phyloP scores from a whole-genome alignment of 2,888 invertebrate species.

The Orchesella flavescens region DNA sequence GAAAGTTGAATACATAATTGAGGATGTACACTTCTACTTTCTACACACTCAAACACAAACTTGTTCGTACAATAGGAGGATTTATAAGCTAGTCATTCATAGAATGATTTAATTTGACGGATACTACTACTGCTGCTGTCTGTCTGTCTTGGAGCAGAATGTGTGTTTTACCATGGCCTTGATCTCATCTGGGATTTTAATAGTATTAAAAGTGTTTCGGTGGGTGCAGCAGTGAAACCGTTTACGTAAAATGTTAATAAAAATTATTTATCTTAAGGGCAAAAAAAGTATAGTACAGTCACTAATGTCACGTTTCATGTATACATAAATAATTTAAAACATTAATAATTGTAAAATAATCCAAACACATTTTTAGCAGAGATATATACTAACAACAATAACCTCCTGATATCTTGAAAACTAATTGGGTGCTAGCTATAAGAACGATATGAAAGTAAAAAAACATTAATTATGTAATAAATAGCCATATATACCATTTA shows the following conservation, averaged over 20 bases:
- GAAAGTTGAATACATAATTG: neutral
- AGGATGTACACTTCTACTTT: neutral
- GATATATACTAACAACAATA: too few relatives aligned
- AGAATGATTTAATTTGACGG: neutral
- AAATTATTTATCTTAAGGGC: neutral
- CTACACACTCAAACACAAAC: neutral
- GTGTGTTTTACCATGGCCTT: neutral
- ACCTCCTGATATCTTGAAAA: too few relatives aligned
- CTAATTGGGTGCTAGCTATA: too few relatives aligned
- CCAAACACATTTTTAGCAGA: too few relatives aligned
- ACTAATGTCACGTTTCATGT: neutral
- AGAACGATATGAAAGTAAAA: too few relatives aligned
- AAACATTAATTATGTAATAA: too few relatives aligned
- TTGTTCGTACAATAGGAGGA: neutral
- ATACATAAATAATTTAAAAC: too few relatives aligned
- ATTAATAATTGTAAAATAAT: neutral
- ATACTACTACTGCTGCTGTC: too few relatives aligned
- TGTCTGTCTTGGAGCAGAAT: neutral
- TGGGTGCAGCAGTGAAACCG: neutral
- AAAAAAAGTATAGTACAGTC: neutral
- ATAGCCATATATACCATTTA: too few relatives aligned
- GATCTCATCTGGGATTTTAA: constrained; percentile 1
- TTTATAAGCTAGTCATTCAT: neutral
- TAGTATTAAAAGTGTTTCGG: neutral
- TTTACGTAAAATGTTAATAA: neutral